These are phyloP conservation scores for Thalassophryne amazonica DNA, from an alignment of 2,797 vertebrate genomes.

Conservation along the genomic window DNA sequence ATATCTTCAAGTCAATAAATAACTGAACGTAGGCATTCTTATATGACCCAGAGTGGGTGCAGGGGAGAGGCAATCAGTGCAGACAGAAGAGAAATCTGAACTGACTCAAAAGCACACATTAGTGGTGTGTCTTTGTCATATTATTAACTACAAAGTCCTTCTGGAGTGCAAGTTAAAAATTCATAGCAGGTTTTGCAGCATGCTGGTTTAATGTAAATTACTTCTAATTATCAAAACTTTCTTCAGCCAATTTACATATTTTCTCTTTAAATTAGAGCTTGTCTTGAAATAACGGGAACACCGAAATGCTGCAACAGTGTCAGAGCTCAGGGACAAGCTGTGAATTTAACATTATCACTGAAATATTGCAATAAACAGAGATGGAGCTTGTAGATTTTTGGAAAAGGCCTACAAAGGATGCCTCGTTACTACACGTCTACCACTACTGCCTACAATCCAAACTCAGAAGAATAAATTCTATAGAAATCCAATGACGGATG, in stretches of 20 bases:
- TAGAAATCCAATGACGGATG: background rate
- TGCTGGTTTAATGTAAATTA: constrained; percentile 1
- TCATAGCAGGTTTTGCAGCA: constrained; percentile 10
- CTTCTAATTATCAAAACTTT: constrained; percentile 3
- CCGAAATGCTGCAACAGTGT: constrained; percentile 23
- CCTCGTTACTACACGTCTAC: background rate
- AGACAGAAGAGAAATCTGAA: constrained; percentile 2
- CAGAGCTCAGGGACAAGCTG: constrained; percentile 5
- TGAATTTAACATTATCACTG: constrained; percentile 12
- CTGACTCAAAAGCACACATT: background rate
- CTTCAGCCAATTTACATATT: constrained; percentile 4
- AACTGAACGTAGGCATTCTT: background rate
- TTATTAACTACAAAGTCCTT: background rate
- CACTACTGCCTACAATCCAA: background rate
- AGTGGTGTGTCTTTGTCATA: background rate
- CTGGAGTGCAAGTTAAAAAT: background rate
- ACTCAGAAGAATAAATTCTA: background rate
- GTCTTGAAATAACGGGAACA: constrained; percentile 17
- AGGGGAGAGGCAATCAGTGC: constrained; percentile 26
- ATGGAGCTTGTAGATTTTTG: background rate
- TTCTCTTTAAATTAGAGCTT: constrained; percentile 2
- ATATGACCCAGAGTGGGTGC: background rate
- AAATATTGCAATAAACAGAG: constrained; percentile 20
- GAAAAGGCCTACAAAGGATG: constrained; percentile 1
- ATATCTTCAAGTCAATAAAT: constrained; percentile 9